These are phyloP conservation scores for Allophyes oxyacanthae DNA, from an alignment of 2,888 invertebrate species.

Conservation along the genomic window DNA sequence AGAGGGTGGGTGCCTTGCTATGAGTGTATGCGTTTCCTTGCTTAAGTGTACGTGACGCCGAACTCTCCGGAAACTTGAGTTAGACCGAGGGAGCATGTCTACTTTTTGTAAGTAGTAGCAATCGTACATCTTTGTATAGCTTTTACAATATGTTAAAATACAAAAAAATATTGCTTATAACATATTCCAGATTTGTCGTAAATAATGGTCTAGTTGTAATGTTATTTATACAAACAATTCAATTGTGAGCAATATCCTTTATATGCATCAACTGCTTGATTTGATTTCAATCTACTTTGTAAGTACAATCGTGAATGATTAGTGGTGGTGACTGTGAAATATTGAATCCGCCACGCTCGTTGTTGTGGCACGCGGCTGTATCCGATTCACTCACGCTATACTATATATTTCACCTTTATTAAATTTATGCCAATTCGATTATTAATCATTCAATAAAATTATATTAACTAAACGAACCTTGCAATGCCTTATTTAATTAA, in stretches of 20 bases:
- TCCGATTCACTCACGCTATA: constrained; percentile 68
- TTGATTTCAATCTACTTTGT: constrained; percentile 77
- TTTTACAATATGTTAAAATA: too few species aligned
- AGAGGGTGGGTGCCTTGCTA: constrained; percentile 16
- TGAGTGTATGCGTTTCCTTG: constrained; percentile 22
- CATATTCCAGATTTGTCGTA: too few species aligned
- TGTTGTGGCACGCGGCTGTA: constrained; percentile 75
- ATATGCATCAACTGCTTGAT: constrained; percentile 56
- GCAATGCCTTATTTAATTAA: constrained; percentile 9
- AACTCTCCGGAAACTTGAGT: constrained; percentile 40
- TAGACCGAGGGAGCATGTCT: constrained; percentile 18
- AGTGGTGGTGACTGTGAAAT: constrained; percentile 83
- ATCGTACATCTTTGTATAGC: neutral
- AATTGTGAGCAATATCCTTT: constrained; percentile 33
- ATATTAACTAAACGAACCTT: neutral
- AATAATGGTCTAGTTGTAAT: neutral
- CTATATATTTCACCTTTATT: constrained; percentile 57
- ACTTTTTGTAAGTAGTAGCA: neutral
- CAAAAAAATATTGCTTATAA: too few species aligned
- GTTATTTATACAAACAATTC: constrained; percentile 22
- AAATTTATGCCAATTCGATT: constrained; percentile 44
- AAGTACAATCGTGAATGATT: constrained; percentile 81
- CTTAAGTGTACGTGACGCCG: constrained; percentile 30
- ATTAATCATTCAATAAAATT: constrained; percentile 30
- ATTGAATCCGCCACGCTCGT: constrained; percentile 81